phyloP scores from a whole-genome alignment of 92 coral and sea anemone genomes.

The Anthopleura xanthogrammica region DNA sequence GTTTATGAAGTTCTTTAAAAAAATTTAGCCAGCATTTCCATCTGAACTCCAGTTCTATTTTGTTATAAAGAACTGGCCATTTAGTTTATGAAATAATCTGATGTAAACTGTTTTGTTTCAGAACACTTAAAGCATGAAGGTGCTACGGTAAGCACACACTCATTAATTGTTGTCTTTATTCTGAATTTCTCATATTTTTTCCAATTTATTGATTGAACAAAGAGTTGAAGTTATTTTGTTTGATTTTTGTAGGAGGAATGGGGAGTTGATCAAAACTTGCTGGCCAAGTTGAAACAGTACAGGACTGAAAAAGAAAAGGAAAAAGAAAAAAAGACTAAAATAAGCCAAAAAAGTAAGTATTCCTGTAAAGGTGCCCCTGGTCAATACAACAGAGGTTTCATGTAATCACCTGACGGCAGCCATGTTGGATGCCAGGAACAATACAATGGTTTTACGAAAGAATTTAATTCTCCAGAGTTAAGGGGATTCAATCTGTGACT shows the following conservation, averaged over 20 bases:
- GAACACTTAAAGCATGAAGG: neutral
- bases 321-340: slow-evolving; percentile 82
- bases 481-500: too few species aligned
- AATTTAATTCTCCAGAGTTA: too few species aligned
- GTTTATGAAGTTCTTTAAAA: too few species aligned
- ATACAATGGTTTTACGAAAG: too few species aligned
- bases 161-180: neutral
- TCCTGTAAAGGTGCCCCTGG: neutral
- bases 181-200: neutral
- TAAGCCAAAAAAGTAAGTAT: slow-evolving; percentile 84
- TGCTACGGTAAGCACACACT: neutral
- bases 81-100: neutral
- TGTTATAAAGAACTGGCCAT: too few species aligned
- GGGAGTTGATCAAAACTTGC: slow-evolving; percentile 88
- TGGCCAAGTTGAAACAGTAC: slow-evolving; percentile 97
- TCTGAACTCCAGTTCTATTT: too few species aligned
- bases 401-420: too few species aligned
- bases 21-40: too few species aligned
- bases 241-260: slow-evolving; percentile 78
- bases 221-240: neutral
- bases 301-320: slow-evolving; percentile 71
- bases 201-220: neutral
- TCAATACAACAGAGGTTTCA: too few species aligned
- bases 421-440: too few species aligned
- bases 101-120: neutral